Evolutionary conservation across 2,888 invertebrate species (phyloP).

Genomic region (Perithous albicinctus): DNA sequence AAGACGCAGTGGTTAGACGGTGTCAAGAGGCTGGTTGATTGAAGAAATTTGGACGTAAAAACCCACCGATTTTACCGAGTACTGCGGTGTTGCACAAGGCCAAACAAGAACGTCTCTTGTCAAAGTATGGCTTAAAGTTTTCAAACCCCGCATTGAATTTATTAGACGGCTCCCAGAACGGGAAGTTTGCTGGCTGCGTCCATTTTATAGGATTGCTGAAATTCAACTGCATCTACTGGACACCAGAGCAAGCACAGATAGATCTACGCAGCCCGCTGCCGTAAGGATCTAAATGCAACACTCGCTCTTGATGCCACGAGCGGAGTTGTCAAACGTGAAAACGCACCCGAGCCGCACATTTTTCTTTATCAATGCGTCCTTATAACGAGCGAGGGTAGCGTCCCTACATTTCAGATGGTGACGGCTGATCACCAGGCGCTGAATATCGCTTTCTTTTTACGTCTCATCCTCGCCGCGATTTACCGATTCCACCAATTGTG

Average conservation of each 20-base stretch:
- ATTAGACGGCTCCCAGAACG: conserved; percentile 14
- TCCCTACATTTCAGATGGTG: too few relatives aligned
- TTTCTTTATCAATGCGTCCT: conserved; percentile 61
- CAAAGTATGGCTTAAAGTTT: conserved; percentile 30
- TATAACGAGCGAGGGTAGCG: conserved; percentile 25
- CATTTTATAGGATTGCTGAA: conserved; percentile 26
- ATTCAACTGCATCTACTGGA: conserved; percentile 50
- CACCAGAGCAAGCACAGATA: conserved; percentile 37
- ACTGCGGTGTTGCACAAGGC: conserved; percentile 45
- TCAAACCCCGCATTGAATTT: conserved; percentile 45
- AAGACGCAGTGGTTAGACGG: conserved; percentile 42
- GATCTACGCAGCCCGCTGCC: conserved; percentile 41
- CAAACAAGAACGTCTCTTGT: conserved; percentile 36
- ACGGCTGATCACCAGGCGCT: too few relatives aligned
- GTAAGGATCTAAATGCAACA: conserved; percentile 18
- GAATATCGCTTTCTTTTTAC: too few relatives aligned
- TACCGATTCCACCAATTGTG: too few relatives aligned
- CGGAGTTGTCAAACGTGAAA: conserved; percentile 27
- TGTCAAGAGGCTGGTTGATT: conserved; percentile 47
- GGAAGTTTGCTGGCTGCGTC: conserved; percentile 35
- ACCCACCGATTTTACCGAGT: conserved; percentile 46
- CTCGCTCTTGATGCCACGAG: conserved; percentile 47
- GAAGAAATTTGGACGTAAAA: conserved; percentile 44
- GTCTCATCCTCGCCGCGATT: too few relatives aligned
- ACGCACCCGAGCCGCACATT: conserved; percentile 22